A percentile compares a stretch with the other conserved stretches of the same genome.
Conservation (phyloP, 2,113 vertebrate species). For the Mastomys natalensis region DNA sequence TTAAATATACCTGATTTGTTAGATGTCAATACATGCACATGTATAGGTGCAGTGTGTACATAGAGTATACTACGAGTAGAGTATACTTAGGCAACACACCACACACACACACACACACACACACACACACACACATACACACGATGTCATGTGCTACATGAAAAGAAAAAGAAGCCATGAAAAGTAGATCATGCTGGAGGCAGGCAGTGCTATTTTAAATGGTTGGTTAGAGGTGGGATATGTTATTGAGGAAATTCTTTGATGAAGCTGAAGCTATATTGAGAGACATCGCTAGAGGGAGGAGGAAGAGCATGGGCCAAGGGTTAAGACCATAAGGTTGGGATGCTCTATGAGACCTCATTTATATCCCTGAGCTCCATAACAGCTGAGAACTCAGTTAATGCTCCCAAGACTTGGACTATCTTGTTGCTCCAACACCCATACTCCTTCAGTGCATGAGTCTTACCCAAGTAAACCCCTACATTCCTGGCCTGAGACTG, state of each 20-base stretch:
- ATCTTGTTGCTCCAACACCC: background rate
- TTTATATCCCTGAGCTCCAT: background rate
- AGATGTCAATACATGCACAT: background rate
- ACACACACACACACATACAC: background rate
- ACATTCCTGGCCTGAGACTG: background rate
- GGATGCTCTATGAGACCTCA: background rate
- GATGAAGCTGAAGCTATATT: background rate
- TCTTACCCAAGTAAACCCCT: background rate
- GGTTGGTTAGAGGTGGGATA: background rate
- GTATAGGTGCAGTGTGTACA: background rate
- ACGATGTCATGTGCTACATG: background rate
- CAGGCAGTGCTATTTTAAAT: background rate
- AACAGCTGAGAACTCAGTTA: background rate
- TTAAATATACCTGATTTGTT: background rate
- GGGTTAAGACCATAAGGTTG: background rate
- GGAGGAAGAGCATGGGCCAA: background rate
- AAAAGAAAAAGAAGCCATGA: background rate
- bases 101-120: background rate
- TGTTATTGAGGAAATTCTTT: background rate
- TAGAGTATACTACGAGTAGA: no score
- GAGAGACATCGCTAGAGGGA: background rate
- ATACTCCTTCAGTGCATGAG: background rate
- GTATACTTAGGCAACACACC: background rate
- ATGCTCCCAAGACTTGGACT: background rate
- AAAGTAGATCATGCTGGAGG: background rate